Percentiles rank a stretch among this genome's conserved stretches.
Evolutionary conservation across 2,113 vertebrate genomes (phyloP).

Genomic region (Pungitius pungitius): DNA sequence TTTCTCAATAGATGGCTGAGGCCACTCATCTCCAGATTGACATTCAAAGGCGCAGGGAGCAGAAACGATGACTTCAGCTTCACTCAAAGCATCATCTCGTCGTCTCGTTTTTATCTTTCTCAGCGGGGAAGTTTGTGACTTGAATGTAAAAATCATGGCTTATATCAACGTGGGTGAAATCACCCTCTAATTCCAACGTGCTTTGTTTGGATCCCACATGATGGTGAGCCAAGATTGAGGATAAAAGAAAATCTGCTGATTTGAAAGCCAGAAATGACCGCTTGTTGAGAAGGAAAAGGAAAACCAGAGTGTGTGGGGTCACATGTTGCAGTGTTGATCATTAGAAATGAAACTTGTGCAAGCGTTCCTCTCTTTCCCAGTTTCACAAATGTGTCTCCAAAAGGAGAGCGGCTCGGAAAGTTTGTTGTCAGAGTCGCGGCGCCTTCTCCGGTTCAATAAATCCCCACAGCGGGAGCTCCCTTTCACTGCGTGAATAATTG

Average conservation of each 20-base stretch:
- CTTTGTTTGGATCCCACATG: not conserved
- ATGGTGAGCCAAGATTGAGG: not conserved
- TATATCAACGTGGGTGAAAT: slow-evolving; percentile 22
- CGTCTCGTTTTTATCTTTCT: not conserved
- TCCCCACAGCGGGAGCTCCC: slow-evolving; percentile 71
- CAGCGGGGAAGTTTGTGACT: not conserved
- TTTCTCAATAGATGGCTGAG: slow-evolving; percentile 20
- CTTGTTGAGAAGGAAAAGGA: slow-evolving; percentile 12
- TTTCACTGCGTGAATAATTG: slow-evolving; percentile 79
- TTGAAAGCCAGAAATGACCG: slow-evolving; percentile 13
- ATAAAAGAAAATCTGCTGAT: not conserved
- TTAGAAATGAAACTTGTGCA: slow-evolving; percentile 5
- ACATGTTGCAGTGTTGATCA: slow-evolving; percentile 4
- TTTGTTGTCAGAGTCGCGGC: slow-evolving; percentile 62
- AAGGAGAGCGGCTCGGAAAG: slow-evolving; percentile 23
- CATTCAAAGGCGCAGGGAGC: slow-evolving; percentile 22
- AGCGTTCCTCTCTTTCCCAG: not conserved
- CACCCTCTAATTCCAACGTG: slow-evolving; percentile 6
- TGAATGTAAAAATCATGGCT: slow-evolving; percentile 22
- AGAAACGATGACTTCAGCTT: not conserved
- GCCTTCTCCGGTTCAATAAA: slow-evolving; percentile 67
- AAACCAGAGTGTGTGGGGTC: slow-evolving; percentile 15
- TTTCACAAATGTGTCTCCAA: not conserved
- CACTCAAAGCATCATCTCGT: slow-evolving; percentile 23
- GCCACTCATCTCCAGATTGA: slow-evolving; percentile 15